phyloP scores from a whole-genome alignment of 2,113 vertebrate species.

The Carettochelys insculpta region DNA sequence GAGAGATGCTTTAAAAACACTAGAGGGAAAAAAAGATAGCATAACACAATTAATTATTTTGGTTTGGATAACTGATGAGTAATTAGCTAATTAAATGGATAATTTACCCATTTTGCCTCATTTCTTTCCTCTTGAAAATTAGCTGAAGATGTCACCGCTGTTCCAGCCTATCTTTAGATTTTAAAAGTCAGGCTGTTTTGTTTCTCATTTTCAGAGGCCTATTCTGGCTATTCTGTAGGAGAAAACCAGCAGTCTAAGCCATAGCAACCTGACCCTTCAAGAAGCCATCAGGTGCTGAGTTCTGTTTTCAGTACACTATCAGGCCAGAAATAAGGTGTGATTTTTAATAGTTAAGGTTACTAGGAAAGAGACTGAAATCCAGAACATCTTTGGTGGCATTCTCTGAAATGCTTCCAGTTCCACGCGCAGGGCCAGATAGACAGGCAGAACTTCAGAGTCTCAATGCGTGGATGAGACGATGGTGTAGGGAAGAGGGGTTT shows the following conservation, averaged over 20 bases:
- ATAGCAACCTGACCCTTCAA: not conserved
- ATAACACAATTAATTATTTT: constrained; percentile 24
- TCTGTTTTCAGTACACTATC: constrained; percentile 3
- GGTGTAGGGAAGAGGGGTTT: too few species aligned
- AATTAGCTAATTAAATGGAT: constrained; percentile 29
- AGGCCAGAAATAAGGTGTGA: not conserved
- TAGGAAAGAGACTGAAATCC: too few species aligned
- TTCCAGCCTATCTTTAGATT: not conserved
- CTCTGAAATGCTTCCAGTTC: too few species aligned
- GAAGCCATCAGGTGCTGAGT: not conserved
- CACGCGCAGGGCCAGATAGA: too few species aligned
- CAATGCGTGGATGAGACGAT: too few species aligned
- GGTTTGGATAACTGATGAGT: not conserved
- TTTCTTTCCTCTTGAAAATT: not conserved
- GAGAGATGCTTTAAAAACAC: constrained; percentile 24
- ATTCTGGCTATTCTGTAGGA: not conserved
- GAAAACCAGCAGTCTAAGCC: not conserved
- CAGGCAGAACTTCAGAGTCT: too few species aligned
- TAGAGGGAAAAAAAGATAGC: not conserved
- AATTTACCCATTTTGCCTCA: constrained; percentile 21
- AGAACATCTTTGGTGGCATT: too few species aligned
- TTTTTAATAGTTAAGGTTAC: not conserved
- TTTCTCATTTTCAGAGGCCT: not conserved
- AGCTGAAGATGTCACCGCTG: not conserved
- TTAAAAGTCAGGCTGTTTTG: not conserved